Evolutionary conservation across 1,140 invertebrate species (phyloP).

Genomic region (Drosophila pseudoananassae): DNA sequence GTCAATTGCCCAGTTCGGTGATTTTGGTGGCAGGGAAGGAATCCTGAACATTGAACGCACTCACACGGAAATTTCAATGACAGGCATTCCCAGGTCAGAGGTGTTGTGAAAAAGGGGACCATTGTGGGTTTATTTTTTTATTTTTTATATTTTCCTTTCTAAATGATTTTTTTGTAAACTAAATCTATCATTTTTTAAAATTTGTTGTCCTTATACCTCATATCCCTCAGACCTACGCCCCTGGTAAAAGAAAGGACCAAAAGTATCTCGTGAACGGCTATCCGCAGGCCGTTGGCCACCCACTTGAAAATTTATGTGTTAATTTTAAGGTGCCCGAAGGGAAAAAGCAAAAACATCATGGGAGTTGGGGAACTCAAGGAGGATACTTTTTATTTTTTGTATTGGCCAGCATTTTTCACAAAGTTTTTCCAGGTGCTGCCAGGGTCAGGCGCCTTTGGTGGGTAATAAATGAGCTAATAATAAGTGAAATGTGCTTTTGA

Average conservation of each 20-base stretch:
- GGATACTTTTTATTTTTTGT: slow-evolving; percentile 46
- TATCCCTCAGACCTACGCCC: not conserved
- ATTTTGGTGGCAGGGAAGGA: slow-evolving; percentile 17
- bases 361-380: slow-evolving; percentile 13
- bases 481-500: slow-evolving; percentile 84
- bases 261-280: slow-evolving; percentile 61
- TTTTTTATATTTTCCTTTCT: not conserved
- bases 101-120: not conserved
- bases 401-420: slow-evolving; percentile 66
- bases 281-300: slow-evolving; percentile 61
- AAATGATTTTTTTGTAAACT: not conserved
- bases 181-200: not conserved
- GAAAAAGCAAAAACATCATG: slow-evolving; percentile 4
- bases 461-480: slow-evolving; percentile 84
- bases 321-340: slow-evolving; percentile 74
- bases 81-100: slow-evolving; percentile 36
- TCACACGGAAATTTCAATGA: slow-evolving; percentile 81
- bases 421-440: slow-evolving; percentile 75
- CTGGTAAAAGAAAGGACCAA: slow-evolving; percentile 11
- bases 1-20: slow-evolving; percentile 73
- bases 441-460: slow-evolving; percentile 68
- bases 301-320: slow-evolving; percentile 83
- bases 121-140: not conserved
- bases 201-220: not conserved
- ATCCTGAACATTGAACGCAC: slow-evolving; percentile 55